These are phyloP conservation scores for Hemaris fuciformis DNA, from an alignment of 2,888 invertebrate genomes.

Conservation along the genomic window DNA sequence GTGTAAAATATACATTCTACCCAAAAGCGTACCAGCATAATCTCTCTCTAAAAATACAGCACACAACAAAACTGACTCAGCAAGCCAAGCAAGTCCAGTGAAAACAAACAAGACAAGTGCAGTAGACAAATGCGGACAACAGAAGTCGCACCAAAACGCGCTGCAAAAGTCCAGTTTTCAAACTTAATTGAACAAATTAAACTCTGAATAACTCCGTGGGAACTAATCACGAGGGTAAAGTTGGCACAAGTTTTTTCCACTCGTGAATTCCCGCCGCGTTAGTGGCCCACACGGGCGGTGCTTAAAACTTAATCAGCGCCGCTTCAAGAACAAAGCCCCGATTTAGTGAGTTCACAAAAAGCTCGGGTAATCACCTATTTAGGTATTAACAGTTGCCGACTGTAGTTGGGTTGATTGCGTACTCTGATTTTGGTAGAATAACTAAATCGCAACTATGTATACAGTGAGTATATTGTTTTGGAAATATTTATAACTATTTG, in stretches of 20 bases:
- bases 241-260: conserved; percentile 1
- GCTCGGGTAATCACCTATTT: not conserved
- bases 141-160: not conserved
- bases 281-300: not conserved
- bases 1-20: no score
- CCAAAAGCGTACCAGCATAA: no score
- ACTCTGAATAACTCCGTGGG: not conserved
- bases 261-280: not conserved
- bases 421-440: not conserved
- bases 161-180: not conserved
- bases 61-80: no score
- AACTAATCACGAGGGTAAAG: not conserved
- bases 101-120: not conserved
- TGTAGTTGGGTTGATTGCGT: not conserved
- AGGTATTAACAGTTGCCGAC: not conserved
- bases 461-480: no score
- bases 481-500: no score
- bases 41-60: no score
- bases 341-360: not conserved
- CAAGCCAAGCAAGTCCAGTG: not conserved
- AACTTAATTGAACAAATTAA: conserved; percentile 8
- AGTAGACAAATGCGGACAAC: not conserved
- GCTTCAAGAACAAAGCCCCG: not conserved
- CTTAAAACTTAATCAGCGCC: conserved; percentile 16
- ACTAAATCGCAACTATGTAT: no score